Base-by-base conservation (phyloP, 2,888 invertebrate genomes). In the Adelphocoris suturalis region DNA sequence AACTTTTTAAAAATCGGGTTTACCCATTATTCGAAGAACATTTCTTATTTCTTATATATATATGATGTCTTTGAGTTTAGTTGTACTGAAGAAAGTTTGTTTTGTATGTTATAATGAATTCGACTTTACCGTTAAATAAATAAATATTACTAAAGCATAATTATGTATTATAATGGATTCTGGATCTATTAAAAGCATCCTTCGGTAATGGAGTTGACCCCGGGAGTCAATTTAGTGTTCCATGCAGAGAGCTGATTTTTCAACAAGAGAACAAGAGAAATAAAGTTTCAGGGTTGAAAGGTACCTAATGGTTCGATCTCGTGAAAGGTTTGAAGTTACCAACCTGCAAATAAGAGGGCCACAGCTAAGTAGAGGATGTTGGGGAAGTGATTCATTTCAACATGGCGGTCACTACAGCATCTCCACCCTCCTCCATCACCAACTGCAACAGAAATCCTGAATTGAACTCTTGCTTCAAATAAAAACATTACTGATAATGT, bases 351-450 rank as follows among this genome's bases (percentile, higher is more conserved):
- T 91, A 88, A 80, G 91, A 90, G 84, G 90, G 90, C 90, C 90
- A 91, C 87, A 80, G 90, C 89, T 90, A 90, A 88, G 82, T 84
- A 90, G 89, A 90, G 86, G 90, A 90, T 55, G 89, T 89, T 78
- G 90, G 86, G 87, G 82, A 81, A 82, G 91, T 89, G 89, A 86
- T 90, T 90, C 89, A 90, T 90, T 86, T 91, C 90, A 90, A 91
- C 90, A 90, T 90, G 90, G 90, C 90, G 89, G 82, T 82, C 84
- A 86, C 90, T 85, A 84, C 90, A 89, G 82, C 91, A 84, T 90
- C 91, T 89, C 91, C 90, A 81, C 91, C 87, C 90, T 90, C 89
- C 89, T 89, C 90, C 91, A 89, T 91, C 90, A 91, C 91, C 90
- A 89, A 75, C 89, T 90, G 78, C 13, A 90, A 90, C 27, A 76